Evolutionary conservation across 2,888 invertebrate genomes (phyloP).

Genomic region (Hypomecis punctinalis): DNA sequence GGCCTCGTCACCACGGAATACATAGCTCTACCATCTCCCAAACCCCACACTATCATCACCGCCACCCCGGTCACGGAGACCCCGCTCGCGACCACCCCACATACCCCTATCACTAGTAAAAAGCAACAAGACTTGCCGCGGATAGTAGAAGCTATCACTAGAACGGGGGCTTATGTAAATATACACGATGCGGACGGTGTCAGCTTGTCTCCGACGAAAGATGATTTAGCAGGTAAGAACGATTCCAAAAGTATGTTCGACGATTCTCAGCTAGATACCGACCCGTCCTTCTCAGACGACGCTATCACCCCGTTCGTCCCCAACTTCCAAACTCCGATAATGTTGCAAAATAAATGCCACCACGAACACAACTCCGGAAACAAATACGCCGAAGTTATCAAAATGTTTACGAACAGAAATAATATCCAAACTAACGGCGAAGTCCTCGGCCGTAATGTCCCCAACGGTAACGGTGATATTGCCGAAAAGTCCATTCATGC

Average conservation of each 20-base stretch:
- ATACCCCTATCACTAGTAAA: conserved; percentile 60
- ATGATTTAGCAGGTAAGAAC: conserved; percentile 89
- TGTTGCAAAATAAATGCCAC: conserved; percentile 70
- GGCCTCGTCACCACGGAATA: conserved; percentile 83
- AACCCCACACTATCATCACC: conserved; percentile 87
- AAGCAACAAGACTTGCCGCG: conserved; percentile 71
- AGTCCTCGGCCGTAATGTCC: conserved; percentile 45
- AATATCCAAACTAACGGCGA: conserved; percentile 56
- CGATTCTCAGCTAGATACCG: conserved; percentile 55
- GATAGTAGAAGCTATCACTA: conserved; percentile 78
- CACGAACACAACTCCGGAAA: conserved; percentile 63
- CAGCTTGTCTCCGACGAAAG: conserved; percentile 86
- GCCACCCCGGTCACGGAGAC: conserved; percentile 79
- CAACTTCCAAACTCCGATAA: conserved; percentile 78
- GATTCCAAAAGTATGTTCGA: conserved; percentile 56
- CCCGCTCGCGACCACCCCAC: conserved; percentile 55
- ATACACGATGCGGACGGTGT: conserved; percentile 87
- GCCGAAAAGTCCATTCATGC: conserved; percentile 62
- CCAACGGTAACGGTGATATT: conserved; percentile 44
- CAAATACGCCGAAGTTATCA: conserved; percentile 78
- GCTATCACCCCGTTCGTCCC: conserved; percentile 77
- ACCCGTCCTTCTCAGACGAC: conserved; percentile 56
- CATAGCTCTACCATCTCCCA: conserved; percentile 83
- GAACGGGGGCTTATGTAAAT: conserved; percentile 89
- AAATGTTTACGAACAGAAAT: conserved; percentile 75